These are phyloP conservation scores for Tenthredo notha DNA, from an alignment of 2,888 invertebrate genomes.

Conservation along the genomic window DNA sequence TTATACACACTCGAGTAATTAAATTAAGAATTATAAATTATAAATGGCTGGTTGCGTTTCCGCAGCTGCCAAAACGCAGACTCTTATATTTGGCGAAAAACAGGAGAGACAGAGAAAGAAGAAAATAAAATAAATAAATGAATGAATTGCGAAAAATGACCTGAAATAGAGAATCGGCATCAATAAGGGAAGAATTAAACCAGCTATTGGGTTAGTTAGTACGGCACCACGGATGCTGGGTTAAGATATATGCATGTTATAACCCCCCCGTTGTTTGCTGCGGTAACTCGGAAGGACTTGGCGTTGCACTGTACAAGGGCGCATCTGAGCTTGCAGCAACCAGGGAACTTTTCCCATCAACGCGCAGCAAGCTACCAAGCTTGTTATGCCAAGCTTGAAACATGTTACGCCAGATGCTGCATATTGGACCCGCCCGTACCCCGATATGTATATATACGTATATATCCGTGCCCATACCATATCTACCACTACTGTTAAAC, in stretches of 20 bases:
- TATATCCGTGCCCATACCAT: too few relatives aligned
- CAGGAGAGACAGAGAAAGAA: neutral
- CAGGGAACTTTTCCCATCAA: slow-evolving; percentile 77
- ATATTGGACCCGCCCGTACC: slow-evolving; percentile 66
- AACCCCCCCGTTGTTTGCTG: slow-evolving; percentile 7
- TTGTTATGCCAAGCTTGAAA: slow-evolving; percentile 77
- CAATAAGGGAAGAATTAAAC: neutral
- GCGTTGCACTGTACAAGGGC: slow-evolving; percentile 53
- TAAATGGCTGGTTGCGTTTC: neutral
- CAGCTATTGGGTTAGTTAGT: neutral
- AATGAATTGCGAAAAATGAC: neutral
- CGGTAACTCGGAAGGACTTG: slow-evolving; percentile 8
- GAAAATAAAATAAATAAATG: too few relatives aligned
- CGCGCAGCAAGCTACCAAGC: slow-evolving; percentile 71
- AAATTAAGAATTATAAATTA: slow-evolving; percentile 16
- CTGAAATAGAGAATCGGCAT: neutral
- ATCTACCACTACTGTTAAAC: neutral
- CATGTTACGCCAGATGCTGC: slow-evolving; percentile 77
- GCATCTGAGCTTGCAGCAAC: slow-evolving; percentile 69
- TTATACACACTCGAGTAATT: neutral
- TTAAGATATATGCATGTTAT: neutral
- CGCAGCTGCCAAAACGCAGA: neutral
- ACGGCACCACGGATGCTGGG: neutral
- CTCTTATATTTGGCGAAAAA: neutral
- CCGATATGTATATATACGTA: neutral